Percentiles rank a stretch among this genome's conserved stretches.
phyloP scores from a whole-genome alignment of 2,113 vertebrate genomes.

The Neolamprologus variostigma region DNA sequence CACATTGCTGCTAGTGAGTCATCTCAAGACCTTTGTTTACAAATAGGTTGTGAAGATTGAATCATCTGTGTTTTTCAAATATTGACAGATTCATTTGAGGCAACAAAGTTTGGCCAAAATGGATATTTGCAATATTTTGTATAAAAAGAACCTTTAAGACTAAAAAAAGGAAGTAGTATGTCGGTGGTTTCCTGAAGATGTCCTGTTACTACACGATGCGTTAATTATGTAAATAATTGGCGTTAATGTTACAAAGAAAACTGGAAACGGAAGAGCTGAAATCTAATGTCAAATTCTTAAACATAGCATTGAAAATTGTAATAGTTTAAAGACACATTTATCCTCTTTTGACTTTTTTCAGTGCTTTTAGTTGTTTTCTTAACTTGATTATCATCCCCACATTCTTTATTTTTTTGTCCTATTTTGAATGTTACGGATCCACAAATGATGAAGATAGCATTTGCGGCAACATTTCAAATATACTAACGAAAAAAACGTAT shows the following conservation, averaged over 20 bases:
- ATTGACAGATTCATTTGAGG: constrained; percentile 33
- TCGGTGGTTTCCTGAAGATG: background rate
- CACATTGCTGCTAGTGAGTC: constrained; percentile 3
- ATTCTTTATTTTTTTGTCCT: fast-evolving
- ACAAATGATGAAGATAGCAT: fast-evolving
- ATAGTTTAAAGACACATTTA: background rate
- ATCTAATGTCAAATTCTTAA: background rate
- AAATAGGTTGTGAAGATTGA: background rate
- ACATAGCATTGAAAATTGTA: background rate
- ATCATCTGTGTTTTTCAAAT: constrained; percentile 23
- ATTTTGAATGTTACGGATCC: background rate
- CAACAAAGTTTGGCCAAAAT: constrained; percentile 20
- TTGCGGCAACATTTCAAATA: background rate
- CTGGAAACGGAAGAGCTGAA: background rate
- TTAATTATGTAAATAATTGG: background rate
- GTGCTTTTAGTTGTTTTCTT: background rate
- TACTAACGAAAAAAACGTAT: fast-evolving
- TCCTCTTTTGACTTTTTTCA: background rate
- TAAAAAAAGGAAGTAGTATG: background rate
- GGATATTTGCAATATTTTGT: background rate
- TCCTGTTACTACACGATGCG: background rate
- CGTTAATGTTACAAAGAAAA: background rate
- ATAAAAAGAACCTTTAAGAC: background rate
- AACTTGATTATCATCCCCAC: background rate
- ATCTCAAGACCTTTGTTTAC: constrained; percentile 28